Evolutionary conservation across 2,113 vertebrate species (phyloP), one percentile per base, ranked within the genome.

Genomic region (Pteropus alecto): DNA sequence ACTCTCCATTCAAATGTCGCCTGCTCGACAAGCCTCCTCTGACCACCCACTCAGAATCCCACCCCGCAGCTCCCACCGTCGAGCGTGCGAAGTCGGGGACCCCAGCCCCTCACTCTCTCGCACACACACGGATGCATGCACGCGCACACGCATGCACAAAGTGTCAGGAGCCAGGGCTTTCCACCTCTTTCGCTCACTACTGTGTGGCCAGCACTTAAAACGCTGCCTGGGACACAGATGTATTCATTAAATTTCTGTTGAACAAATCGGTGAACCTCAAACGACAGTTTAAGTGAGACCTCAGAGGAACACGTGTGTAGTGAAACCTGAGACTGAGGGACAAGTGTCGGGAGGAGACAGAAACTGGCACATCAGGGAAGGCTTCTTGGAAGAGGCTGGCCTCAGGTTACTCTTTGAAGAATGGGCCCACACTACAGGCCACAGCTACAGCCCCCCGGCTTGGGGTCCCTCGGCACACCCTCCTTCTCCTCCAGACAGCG

Each of bases 211-310:
- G 65, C n/a, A 3, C 33, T n/a, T 38, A 48, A 12, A 78, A 51
- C 38, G 14, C 5, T 26, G 67, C 22, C 88, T 22, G 2, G 79
- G 43, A 30, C 58, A 5, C 0, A 46, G 16, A 2, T 33, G 22
- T 24, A 1, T 65, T 91, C 74, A 19, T 43, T 67, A 41, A 58
- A 41, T 14, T 14, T 15, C 7, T 48, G 22, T 58, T n/a, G 7
- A 41, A 24, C 26, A 41, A 56, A 24, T 24, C 14, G 28, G 4
- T 18, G 30, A 71, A 3, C 5, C 21, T 7, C 81, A 60, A 68
- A 33, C 68, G 21, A n/a, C n/a, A 33, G 35, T 22, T 9, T n/a
- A 16, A 43, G 54, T 0, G 0, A 41, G 54, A 46, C 13, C 65
- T 67, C 65, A 19, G 51, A 61, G 19, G 76, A 84, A 28, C 26